A percentile compares a stretch with the other conserved stretches of the same genome.
These are phyloP conservation scores for Arge pagana DNA, from an alignment of 2,888 invertebrate genomes.

Conservation along the genomic window DNA sequence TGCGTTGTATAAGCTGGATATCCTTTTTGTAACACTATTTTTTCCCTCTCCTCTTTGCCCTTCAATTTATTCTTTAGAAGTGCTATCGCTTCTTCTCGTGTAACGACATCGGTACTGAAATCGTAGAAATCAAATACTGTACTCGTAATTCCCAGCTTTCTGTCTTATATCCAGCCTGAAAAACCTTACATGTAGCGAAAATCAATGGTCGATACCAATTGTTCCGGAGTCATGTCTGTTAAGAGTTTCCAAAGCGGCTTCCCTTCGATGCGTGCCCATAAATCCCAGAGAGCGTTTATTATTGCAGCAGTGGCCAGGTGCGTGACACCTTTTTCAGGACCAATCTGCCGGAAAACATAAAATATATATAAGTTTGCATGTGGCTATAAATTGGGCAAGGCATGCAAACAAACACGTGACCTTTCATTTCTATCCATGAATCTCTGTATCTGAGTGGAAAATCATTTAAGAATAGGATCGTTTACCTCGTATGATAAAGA, in stretches of 20 bases:
- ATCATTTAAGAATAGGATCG: too few relatives aligned
- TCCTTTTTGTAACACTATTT: slow-evolving; percentile 67
- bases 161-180: too few relatives aligned
- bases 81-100: slow-evolving; percentile 78
- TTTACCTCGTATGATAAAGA: too few relatives aligned
- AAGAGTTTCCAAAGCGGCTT: slow-evolving; percentile 89
- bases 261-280: slow-evolving; percentile 82
- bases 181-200: slow-evolving; percentile 75
- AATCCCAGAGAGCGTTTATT: slow-evolving; percentile 90
- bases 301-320: slow-evolving; percentile 88
- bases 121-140: slow-evolving; percentile 10
- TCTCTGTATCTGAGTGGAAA: too few relatives aligned
- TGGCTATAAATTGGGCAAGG: slow-evolving; percentile 1
- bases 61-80: slow-evolving; percentile 66
- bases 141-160: background rate
- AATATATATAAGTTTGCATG: slow-evolving; percentile 3
- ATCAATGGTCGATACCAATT: slow-evolving; percentile 83
- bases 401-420: too few relatives aligned
- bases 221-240: slow-evolving; percentile 81
- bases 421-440: too few relatives aligned
- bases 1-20: slow-evolving; percentile 90
- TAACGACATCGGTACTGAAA: slow-evolving; percentile 82
- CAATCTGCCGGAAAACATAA: slow-evolving; percentile 65
- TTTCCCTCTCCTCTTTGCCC: slow-evolving; percentile 68
- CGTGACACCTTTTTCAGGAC: slow-evolving; percentile 88